Evolutionary conservation across 2,113 vertebrate genomes (phyloP).

Genomic region (Apodemus sylvaticus): DNA sequence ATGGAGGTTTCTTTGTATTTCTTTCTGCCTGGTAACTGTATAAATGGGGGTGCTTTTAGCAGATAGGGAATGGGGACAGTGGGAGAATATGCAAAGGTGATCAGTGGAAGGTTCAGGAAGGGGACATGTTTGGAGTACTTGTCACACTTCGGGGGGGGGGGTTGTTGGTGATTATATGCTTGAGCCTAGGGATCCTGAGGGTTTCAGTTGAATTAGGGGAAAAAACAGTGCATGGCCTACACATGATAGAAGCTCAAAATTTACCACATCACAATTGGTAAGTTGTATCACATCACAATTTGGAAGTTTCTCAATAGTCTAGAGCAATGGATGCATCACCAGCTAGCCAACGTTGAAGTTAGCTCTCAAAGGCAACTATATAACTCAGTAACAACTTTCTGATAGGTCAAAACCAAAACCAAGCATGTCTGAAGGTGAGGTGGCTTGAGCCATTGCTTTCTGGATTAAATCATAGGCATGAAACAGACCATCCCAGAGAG

Average conservation of each 20-base stretch:
- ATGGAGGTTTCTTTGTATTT: background rate
- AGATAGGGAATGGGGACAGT: background rate
- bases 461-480: background rate
- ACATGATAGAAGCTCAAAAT: background rate
- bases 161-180: background rate
- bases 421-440: background rate
- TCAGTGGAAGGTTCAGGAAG: background rate
- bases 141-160: background rate
- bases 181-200: background rate
- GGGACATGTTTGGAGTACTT: background rate
- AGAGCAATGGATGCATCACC: background rate
- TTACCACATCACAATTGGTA: background rate
- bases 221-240: background rate
- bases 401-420: background rate
- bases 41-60: background rate
- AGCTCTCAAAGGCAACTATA: background rate
- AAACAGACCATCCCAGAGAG: background rate
- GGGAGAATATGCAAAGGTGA: background rate
- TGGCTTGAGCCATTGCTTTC: background rate
- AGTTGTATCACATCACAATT: background rate
- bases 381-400: background rate
- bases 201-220: background rate
- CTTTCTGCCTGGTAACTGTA: background rate
- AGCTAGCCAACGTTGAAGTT: background rate
- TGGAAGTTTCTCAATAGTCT: background rate